Base-by-base conservation (phyloP, 92 coral and sea anemone genomes). In the Muricea muricata region DNA sequence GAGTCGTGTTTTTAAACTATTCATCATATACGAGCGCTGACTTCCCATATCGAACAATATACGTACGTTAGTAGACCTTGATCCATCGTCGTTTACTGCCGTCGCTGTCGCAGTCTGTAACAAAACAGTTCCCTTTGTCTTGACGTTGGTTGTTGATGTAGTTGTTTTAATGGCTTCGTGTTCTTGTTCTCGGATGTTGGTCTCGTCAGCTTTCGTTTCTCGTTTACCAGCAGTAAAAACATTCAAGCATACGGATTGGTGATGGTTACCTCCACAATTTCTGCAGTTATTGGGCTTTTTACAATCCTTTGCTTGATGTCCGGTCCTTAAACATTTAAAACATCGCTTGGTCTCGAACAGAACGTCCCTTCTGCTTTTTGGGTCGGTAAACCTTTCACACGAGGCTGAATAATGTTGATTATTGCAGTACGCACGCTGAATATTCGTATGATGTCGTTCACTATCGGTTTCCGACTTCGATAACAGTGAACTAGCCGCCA, bases 291-390 rank as follows among this genome's bases (percentile, higher is more conserved):
- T 63, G 7, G 70, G 32, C 14, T 63, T 63, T n/a, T 14, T 11
- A 63, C 70, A 63, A 25, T 63, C 33, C 32, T 25, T 63, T 63
- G 17, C 72, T 29, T 34, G 72, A 65, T 65, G 72, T 4, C 72
- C 72, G 0, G 35, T 17, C 29, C n/a, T 29, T 39, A 65, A 65
- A 65, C 72, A 65, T 10, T 29, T 29, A 24, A 65, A 65, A 65
- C 72, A 65, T 34, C 72, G 1, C 42, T 34, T 34, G 14, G 35
- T 11, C 35, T 65, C 42, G 35, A 14, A 11, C 3, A 65, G 29
- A 29, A 65, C n/a, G 42, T 29, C n/a, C 72, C 42, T 65, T 21
- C 72, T 1, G 21, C 15, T 1, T 11, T 25, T 29, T 18, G 42
- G 15, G 1, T 65, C 72, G 35, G 35, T 65, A 1, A 65, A 35